A percentile compares a stretch with the other conserved stretches of the same genome.
phyloP scores from a whole-genome alignment of 2,113 vertebrate species.

The Physeter macrocephalus region DNA sequence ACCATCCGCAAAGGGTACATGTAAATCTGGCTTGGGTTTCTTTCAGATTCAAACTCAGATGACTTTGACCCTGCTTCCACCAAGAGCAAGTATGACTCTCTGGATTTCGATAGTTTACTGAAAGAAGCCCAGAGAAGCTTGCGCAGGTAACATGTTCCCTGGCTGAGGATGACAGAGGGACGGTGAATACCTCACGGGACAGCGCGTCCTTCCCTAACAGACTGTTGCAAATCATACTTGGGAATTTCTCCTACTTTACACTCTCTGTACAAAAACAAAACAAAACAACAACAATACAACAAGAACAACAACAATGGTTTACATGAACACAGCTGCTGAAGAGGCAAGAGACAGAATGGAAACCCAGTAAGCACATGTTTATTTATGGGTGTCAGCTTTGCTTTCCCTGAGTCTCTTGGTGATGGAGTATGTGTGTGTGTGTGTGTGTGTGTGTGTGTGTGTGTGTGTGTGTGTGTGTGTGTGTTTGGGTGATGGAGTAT shows the following conservation, averaged over 20 bases:
- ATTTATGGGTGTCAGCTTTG: constrained; percentile 80
- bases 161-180: constrained; percentile 77
- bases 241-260: constrained; percentile 88
- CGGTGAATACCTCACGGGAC: constrained; percentile 85
- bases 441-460: neutral
- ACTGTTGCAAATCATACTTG: constrained; percentile 86
- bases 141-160: constrained; percentile 92
- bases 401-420: constrained; percentile 70
- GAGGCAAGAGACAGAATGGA: constrained; percentile 78
- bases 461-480: neutral
- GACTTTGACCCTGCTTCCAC: constrained; percentile 99
- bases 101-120: constrained; percentile 99
- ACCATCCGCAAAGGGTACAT: neutral
- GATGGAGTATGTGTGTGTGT: constrained; percentile 50
- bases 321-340: constrained; percentile 98
- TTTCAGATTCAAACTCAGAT: constrained; percentile 95
- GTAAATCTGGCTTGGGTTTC: constrained; percentile 59
- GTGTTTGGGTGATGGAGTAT: constrained; percentile 56
- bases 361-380: constrained; percentile 76
- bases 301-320: constrained; percentile 84
- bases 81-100: constrained; percentile 99
- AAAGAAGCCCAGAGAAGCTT: constrained; percentile 97
- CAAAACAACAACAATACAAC: constrained; percentile 60
- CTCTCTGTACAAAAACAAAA: constrained; percentile 86
- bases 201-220: constrained; percentile 86